Evolutionary conservation across 2,113 vertebrate genomes (phyloP), one percentile per base, ranked within the genome.

Genomic region (Microtus montanus): DNA sequence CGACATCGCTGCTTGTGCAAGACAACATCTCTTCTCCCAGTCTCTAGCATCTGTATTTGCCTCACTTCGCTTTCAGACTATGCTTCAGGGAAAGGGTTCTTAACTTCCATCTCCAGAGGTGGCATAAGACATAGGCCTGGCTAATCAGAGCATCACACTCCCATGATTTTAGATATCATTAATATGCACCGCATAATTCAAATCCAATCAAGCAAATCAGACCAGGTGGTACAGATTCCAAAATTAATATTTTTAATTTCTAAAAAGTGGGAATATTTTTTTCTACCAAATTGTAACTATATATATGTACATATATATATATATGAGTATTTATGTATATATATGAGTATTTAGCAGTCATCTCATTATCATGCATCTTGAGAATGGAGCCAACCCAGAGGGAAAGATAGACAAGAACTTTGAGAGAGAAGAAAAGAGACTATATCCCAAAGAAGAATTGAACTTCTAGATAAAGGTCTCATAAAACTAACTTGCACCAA

Each of bases 231-330:
- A 75, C 28, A 78, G 85, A 96, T 52, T 35, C n/a, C n/a, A 90
- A 44, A 20, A 86, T 35, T 80, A 19, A 15, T 92, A 12, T 73
- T 95, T 80, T 41, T 41, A 77, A 28, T 86, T 89, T 58, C 12
- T 74, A 68, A 13, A 87, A 92, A 75, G 24, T 44, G 3, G 7
- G 12, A 28, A 66, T 49, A 58, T 71, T 78, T 63, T 91, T 64
- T 58, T 92, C 63, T 11, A 89, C 38, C 87, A 28, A 66, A 91
- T 93, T 92, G 86, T 66, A 89, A 87, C 58, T 58, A 58, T 58
- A 58, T 20, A 58, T 54, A 54, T 54, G 14, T 20, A 7, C 2
- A 49, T 58, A 58, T 6, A 54, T 58, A 58, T 19, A 6, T 19
- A 54, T 19, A 54, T 54, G 17, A 1, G 5, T 54, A 19, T 54